Evolutionary conservation across 2,888 invertebrate genomes (phyloP).

Genomic region (Apotomis betuletana): DNA sequence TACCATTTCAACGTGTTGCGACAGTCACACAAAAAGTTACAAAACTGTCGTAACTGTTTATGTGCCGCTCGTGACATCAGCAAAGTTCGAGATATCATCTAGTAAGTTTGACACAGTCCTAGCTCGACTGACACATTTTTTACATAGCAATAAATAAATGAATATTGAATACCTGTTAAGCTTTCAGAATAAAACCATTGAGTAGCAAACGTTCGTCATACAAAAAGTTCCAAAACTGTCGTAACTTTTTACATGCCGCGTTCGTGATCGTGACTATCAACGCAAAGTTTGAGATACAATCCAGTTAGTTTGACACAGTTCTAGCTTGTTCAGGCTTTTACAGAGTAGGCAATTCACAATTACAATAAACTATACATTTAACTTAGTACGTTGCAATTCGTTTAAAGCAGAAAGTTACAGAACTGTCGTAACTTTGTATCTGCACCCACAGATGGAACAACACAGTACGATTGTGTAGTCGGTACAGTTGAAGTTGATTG

Average conservation of each 20-base stretch:
- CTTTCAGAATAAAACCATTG: too few species aligned
- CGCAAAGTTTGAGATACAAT: not conserved
- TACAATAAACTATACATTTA: too few species aligned
- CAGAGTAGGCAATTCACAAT: not conserved
- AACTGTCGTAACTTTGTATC: too few species aligned
- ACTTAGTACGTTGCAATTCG: too few species aligned
- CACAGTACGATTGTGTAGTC: too few species aligned
- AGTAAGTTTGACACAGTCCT: not conserved
- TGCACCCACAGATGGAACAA: too few species aligned
- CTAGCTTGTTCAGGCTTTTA: not conserved
- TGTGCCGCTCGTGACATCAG: not conserved
- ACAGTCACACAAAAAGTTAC: not conserved
- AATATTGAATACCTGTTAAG: too few species aligned
- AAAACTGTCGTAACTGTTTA: not conserved
- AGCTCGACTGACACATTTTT: not conserved
- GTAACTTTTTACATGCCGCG: not conserved
- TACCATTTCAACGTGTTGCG: too few species aligned
- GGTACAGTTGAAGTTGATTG: too few species aligned
- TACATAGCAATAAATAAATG: not conserved
- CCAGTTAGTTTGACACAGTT: not conserved
- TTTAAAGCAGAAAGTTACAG: too few species aligned
- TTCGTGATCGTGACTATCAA: not conserved
- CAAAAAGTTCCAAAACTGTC: not conserved
- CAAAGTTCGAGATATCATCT: not conserved
- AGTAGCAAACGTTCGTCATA: too few species aligned